Conservation (phyloP, 1,140 invertebrate species). For the Euglossa dilemma region DNA sequence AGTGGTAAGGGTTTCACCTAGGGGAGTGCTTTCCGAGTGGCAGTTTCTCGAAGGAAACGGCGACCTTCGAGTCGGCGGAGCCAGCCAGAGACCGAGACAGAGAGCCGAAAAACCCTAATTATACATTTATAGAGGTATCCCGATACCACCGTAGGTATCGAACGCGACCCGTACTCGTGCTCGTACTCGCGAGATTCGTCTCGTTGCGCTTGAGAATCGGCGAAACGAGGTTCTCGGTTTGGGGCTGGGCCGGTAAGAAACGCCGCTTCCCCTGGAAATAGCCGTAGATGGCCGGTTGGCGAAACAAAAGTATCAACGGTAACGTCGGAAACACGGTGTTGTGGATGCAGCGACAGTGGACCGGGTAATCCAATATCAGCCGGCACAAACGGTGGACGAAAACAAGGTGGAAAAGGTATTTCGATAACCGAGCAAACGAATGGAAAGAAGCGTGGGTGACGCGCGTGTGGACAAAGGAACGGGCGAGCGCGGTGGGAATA, state of each 20-base stretch:
- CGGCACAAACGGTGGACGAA: not conserved
- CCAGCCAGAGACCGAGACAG: not conserved
- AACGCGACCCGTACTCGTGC: not conserved
- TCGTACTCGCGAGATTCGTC: not conserved
- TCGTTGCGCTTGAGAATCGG: too few relatives aligned
- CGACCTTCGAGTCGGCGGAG: slow-evolving; percentile 16
- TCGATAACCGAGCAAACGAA: slow-evolving; percentile 26
- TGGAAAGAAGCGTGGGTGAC: slow-evolving; percentile 11
- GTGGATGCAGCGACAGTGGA: not conserved
- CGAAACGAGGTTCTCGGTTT: too few relatives aligned
- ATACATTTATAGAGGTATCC: slow-evolving; percentile 28
- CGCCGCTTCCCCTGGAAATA: not conserved
- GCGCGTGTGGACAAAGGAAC: not conserved
- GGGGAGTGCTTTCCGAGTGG: slow-evolving; percentile 60
- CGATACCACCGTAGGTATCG: too few relatives aligned
- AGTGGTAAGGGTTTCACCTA: slow-evolving; percentile 57
- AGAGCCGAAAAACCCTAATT: slow-evolving; percentile 43
- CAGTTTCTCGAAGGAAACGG: slow-evolving; percentile 57
- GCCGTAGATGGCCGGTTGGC: too few relatives aligned
- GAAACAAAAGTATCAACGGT: not conserved
- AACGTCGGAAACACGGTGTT: not conserved
- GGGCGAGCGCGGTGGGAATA: slow-evolving; percentile 21
- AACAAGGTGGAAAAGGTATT: slow-evolving; percentile 1
- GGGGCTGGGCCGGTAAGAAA: not conserved
- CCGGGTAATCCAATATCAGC: slow-evolving; percentile 8